Evolutionary conservation across 2,113 vertebrate genomes (phyloP), one percentile per base, ranked within the genome.

Genomic region (Struthio camelus): DNA sequence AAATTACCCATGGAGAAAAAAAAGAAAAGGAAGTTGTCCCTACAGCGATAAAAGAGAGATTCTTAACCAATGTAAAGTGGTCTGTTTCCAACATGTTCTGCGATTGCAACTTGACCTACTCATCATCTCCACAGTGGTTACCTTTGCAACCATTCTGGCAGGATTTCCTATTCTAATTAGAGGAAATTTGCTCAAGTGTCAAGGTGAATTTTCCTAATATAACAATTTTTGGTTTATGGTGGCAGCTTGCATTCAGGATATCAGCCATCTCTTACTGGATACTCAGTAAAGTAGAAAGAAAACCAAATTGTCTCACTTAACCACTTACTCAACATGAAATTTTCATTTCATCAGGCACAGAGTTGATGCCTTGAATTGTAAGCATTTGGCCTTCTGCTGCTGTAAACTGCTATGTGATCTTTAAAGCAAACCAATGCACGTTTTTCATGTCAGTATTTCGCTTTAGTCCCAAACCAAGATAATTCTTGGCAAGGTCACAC

Each of bases 331-430:
- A 4, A 91, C 66, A 65, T 69, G 92, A 95, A 92, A 91, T 85
- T 94, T 94, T 95, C 91, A 82, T 94, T 73, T 96, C 75, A 89
- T 95, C 95, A 87, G 87, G 73, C 78, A 79, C 30, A 30, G 12
- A 19, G 42, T 24, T 84, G 75, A 24, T 89, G 73, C 53, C 40
- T 91, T 92, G 89, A 94, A 89, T 97, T 85, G 25, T 77, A 94
- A 96, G 17, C 34, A 50, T 77, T 90, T 85, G 72, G 88, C 75
- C 66, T 95, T 89, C 70, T 73, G 58, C 54, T 90, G 89, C 78
- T 87, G 36, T 69, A 89, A 93, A 87, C 30, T 85, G 67, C 65
- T 54, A 16, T 71, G 65, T 62, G 79, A 94, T 54, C 64, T 90
- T 58, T 86, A 89, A 84, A 75, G 50, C 36, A 90, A 94, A 87